Percentiles rank a stretch among this genome's conserved stretches.
Conservation (phyloP, 2,888 invertebrate genomes). For the Acanthococcus lagerstroemiae region DNA sequence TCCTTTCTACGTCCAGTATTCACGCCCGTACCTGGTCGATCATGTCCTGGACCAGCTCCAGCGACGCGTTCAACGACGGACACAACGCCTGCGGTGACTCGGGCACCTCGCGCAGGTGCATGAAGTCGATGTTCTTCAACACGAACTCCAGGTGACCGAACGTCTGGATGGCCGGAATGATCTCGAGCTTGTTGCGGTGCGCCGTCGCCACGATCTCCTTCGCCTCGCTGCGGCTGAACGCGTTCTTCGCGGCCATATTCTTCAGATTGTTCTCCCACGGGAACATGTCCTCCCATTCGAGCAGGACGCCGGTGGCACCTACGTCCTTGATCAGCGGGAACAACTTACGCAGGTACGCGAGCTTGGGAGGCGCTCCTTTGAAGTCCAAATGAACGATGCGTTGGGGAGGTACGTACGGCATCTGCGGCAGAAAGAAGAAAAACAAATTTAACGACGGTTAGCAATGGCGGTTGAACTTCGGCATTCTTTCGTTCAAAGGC, state of each 20-base stretch:
- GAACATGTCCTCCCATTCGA: constrained; percentile 77
- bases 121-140: constrained; percentile 54
- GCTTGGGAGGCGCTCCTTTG: constrained; percentile 64
- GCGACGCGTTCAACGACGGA: constrained; percentile 54
- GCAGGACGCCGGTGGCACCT: constrained; percentile 60
- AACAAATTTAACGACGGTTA: no score
- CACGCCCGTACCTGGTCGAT: constrained; percentile 52
- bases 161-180: constrained; percentile 66
- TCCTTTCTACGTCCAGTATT: not conserved
- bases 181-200: constrained; percentile 50
- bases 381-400: constrained; percentile 63
- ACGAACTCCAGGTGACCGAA: constrained; percentile 68
- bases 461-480: no score
- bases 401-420: constrained; percentile 44
- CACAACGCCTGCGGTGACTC: constrained; percentile 61
- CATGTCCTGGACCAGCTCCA: constrained; percentile 55
- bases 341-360: constrained; percentile 50
- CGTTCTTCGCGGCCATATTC: constrained; percentile 49
- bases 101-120: constrained; percentile 54
- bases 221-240: constrained; percentile 50
- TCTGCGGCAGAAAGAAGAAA: no score
- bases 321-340: constrained; percentile 50
- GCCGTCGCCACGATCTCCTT: constrained; percentile 46
- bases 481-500: no score
- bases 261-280: constrained; percentile 55